These are phyloP conservation scores for Poecilia gillii DNA, from an alignment of 2,797 vertebrate genomes.

Conservation along the genomic window DNA sequence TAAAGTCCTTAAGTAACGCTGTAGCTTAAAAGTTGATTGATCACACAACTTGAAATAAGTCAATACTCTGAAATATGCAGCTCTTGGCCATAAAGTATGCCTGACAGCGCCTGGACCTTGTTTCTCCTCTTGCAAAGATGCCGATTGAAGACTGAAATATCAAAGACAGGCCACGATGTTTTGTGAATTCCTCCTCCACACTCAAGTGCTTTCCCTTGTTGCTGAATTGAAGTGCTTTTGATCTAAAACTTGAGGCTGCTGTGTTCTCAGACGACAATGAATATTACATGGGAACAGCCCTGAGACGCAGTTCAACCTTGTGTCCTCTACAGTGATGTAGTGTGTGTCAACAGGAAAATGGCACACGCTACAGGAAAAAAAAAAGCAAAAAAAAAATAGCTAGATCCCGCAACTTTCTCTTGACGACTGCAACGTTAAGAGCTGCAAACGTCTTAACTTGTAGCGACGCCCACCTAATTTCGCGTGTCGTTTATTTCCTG, in stretches of 20 bases:
- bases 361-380: too few species aligned
- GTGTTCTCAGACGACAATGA: slow-evolving; percentile 78
- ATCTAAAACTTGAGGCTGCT: slow-evolving; percentile 76
- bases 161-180: slow-evolving; percentile 66
- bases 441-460: slow-evolving; percentile 60
- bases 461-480: slow-evolving; percentile 68
- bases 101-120: slow-evolving; percentile 30
- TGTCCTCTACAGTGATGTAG: slow-evolving; percentile 49
- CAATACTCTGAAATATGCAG: slow-evolving; percentile 13
- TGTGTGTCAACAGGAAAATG: slow-evolving; percentile 59
- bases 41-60: slow-evolving; percentile 22
- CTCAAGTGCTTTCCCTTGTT: slow-evolving; percentile 73
- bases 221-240: slow-evolving; percentile 78
- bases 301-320: slow-evolving; percentile 61
- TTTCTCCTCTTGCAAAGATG: slow-evolving; percentile 56
- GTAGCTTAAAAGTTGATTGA: slow-evolving; percentile 2
- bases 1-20: slow-evolving; percentile 1
- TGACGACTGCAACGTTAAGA: slow-evolving; percentile 45
- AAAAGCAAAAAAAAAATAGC: background rate
- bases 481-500: slow-evolving; percentile 66
- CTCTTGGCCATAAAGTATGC: slow-evolving; percentile 18
- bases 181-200: slow-evolving; percentile 67
- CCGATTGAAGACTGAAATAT: slow-evolving; percentile 66
- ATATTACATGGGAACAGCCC: slow-evolving; percentile 79
- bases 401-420: background rate